Percentiles rank a stretch among this genome's conserved stretches.
Conservation (phyloP, 2,797 vertebrate genomes). For the Setipinna tenuifilis region DNA sequence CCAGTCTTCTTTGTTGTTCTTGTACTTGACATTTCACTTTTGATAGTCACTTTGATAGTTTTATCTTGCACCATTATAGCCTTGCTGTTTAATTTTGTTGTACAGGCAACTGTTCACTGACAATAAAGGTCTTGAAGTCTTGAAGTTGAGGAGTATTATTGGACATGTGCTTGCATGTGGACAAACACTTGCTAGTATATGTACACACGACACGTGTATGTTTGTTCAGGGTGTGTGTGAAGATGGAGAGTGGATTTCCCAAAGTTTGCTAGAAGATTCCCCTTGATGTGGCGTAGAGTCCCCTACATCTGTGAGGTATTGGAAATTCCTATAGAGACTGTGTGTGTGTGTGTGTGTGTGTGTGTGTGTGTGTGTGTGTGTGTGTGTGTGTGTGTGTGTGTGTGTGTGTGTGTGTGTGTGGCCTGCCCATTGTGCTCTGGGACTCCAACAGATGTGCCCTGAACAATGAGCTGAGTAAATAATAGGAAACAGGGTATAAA, state of each 20-base stretch:
- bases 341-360: conserved; percentile 46
- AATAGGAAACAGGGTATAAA: conserved; percentile 83
- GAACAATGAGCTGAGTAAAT: conserved; percentile 82
- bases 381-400: conserved; percentile 36
- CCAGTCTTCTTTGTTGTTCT: no score
- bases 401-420: conserved; percentile 65
- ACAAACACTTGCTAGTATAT: neutral
- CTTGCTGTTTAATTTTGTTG: no score
- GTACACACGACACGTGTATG: no score
- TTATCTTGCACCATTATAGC: no score
- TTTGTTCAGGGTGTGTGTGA: neutral
- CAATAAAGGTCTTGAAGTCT: no score
- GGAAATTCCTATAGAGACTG: neutral
- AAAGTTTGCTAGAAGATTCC: neutral
- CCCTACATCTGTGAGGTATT: conserved; percentile 14
- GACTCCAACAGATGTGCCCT: conserved; percentile 78
- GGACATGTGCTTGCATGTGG: neutral
- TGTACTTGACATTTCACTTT: no score
- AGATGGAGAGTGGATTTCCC: neutral
- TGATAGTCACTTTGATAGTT: no score
- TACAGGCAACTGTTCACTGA: no score
- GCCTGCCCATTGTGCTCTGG: conserved; percentile 76
- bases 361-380: conserved; percentile 33
- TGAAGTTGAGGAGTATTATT: neutral
- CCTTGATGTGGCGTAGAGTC: neutral